Evolutionary conservation across 2,888 invertebrate genomes (phyloP), one percentile per base, ranked within the genome.

Genomic region (Globia sparganii): DNA sequence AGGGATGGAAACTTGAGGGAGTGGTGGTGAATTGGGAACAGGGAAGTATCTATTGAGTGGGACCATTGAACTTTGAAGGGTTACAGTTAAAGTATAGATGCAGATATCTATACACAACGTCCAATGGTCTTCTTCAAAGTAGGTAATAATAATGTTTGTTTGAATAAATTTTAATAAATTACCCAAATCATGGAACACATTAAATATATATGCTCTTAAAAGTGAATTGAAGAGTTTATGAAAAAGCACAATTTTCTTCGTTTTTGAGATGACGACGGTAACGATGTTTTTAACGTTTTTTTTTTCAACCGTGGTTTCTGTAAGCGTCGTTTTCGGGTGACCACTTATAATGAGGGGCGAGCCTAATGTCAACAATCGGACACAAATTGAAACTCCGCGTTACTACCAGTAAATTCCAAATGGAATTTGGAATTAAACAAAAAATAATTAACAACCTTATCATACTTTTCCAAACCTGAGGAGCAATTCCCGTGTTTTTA

Each of bases 1-100:
- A 80, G 75, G 81, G 86, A 72, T 74, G 40, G 75, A 66, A 73
- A 85, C 71, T 77, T 74, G 34, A 72, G 69, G 77, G 61, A 49
- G 46, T 70, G 11, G 56, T 2, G 46, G 58, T 28, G 46, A 34
- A 56, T 37, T 62, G 71, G 34, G 69, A 53, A 25, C n/a, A n/a
- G n/a, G 65, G 15, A 65, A 46, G 61, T 43, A 58, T 58, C n/a
- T 68, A 62, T 70, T 49, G 59, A 78, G 84, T 67, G 75, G 53
- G 43, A 31, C 34, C 37, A 67, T 74, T 81, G 81, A 66, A 75
- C 65, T 66, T 66, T 37, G 25, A 66, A 64, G 53, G 65, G 43
- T 80, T 28, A 13, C 11, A 25, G 11, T 53, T 25, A 53, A n/a
- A 8, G 15, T 40, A 79, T 18, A n/a, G 28, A 59, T 25, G 34